These are phyloP conservation scores for Rallus crepitans DNA, from an alignment of 2,797 vertebrate genomes.

Conservation along the genomic window DNA sequence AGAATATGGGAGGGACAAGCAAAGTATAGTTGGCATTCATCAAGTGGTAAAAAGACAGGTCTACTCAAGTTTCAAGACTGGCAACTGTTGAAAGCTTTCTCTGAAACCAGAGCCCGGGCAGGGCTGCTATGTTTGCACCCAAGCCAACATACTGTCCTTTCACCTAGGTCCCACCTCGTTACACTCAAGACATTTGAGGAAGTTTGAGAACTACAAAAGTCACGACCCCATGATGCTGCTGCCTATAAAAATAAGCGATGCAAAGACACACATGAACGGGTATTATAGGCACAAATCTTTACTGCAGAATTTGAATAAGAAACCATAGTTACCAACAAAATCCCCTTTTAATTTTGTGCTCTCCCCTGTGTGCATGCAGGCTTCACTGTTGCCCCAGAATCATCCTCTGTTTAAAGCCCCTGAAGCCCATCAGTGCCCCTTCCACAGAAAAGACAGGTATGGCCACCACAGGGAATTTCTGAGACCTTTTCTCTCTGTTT, in stretches of 20 bases:
- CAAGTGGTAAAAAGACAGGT: background rate
- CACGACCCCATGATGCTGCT: background rate
- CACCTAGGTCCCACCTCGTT: background rate
- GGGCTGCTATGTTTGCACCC: too few species aligned
- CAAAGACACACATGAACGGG: background rate
- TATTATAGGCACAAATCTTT: background rate
- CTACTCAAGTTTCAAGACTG: background rate
- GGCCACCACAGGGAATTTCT: background rate
- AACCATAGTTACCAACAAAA: background rate
- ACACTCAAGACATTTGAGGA: background rate
- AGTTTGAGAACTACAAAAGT: background rate
- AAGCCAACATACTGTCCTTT: background rate
- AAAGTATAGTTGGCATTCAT: background rate
- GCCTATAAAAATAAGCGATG: background rate
- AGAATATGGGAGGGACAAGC: background rate
- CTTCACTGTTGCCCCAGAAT: background rate
- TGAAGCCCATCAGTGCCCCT: background rate
- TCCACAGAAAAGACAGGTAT: background rate
- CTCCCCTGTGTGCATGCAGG: rapidly evolving
- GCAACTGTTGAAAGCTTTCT: background rate
- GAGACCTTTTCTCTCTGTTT: background rate
- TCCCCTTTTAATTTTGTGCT: background rate
- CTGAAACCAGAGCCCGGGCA: background rate
- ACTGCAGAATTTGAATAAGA: background rate
- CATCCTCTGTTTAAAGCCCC: background rate